A percentile compares a stretch with the other conserved stretches of the same genome.
Evolutionary conservation across 2,888 invertebrate species (phyloP).

Genomic region (Troilus luridus): DNA sequence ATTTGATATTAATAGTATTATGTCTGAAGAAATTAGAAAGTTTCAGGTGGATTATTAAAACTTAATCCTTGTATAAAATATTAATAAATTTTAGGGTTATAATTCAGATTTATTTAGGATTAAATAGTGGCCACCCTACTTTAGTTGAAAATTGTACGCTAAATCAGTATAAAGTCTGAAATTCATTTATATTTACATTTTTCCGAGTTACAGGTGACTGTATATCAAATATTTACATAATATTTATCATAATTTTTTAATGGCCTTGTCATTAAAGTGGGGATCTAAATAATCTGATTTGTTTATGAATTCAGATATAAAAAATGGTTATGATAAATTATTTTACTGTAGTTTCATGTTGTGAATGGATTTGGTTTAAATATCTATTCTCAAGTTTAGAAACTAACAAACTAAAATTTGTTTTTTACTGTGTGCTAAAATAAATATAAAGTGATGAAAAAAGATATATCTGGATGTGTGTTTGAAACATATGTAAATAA

Average conservation of each 20-base stretch:
- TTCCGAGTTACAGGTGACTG: neutral
- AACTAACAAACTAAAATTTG: neutral
- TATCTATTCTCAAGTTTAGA: neutral
- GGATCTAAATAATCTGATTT: neutral
- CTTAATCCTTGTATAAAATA: too few species aligned
- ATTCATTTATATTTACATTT: neutral
- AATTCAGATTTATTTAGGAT: too few species aligned
- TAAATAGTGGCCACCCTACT: neutral
- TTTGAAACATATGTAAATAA: too few species aligned
- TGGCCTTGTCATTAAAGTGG: neutral
- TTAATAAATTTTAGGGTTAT: too few species aligned
- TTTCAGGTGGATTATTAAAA: neutral
- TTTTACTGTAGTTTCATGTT: neutral
- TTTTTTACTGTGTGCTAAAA: neutral
- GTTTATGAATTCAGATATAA: neutral
- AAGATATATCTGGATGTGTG: too few species aligned
- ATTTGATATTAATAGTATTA: too few species aligned
- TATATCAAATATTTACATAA: neutral
- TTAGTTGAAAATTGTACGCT: neutral
- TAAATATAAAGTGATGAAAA: neutral
- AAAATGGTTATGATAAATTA: neutral
- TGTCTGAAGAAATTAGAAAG: too few species aligned
- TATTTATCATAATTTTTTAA: neutral
- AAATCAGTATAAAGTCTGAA: neutral
- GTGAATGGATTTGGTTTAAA: neutral